A percentile compares a stretch with the other conserved stretches of the same genome.
These are phyloP conservation scores for Folsomia candida DNA, from an alignment of 2,888 invertebrate genomes.

Conservation along the genomic window DNA sequence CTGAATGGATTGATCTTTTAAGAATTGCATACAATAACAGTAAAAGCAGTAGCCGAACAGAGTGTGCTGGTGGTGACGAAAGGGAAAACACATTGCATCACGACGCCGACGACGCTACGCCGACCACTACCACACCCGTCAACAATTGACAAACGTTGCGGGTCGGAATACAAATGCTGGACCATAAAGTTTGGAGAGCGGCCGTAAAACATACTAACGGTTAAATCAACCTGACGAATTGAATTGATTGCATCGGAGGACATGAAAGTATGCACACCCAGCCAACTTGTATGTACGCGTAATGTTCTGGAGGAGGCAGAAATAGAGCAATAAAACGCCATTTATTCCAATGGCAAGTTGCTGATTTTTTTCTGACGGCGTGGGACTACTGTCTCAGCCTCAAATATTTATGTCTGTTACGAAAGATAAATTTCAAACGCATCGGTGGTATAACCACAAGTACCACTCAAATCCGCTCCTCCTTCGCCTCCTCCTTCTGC, in stretches of 20 bases:
- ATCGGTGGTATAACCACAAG: background rate
- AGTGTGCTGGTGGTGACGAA: no score
- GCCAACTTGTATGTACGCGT: background rate
- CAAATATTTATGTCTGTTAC: background rate
- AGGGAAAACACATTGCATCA: background rate
- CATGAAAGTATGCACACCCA: background rate
- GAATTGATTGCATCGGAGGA: constrained; percentile 12
- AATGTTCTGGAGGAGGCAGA: background rate
- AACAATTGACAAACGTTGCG: background rate
- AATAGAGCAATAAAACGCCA: constrained; percentile 14
- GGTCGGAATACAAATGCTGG: background rate
- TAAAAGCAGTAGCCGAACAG: no score
- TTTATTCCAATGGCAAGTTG: background rate
- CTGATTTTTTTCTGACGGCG: background rate
- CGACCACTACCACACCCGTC: background rate
- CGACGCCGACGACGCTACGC: background rate
- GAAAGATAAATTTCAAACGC: background rate
- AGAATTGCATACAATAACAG: no score
- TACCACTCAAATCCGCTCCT: background rate
- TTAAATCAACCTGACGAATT: constrained; percentile 14
- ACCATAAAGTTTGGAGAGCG: background rate
- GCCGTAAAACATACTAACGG: background rate
- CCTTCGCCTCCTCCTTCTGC: background rate
- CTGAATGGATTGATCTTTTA: background rate
- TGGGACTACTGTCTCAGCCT: no score